Base-by-base conservation (phyloP, 1,140 invertebrate species). In the Heliconius nattereri region DNA sequence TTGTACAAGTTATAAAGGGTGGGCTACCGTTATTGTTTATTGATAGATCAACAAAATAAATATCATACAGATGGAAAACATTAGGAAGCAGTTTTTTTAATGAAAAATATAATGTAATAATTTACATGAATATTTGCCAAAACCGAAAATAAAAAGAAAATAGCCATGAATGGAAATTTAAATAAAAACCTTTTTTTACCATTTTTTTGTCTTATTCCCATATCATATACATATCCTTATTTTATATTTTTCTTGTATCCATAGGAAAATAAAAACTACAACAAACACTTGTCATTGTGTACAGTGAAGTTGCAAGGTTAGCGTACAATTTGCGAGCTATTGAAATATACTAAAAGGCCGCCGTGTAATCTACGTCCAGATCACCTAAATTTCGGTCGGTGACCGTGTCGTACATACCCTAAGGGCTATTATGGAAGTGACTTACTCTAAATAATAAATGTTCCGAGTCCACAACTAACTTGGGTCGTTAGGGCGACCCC, bases 401-500 rank as follows among this genome's bases (percentile, higher is more conserved):
- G 54, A 78, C 77, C 77, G 73, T 78, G 66, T 73, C 73, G 40
- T 45, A 60, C 73, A 76, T 70, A 73, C 74, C 77, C 71, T 71
- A 37, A 80, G 79, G 81, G 79, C 81, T 81, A 84, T 82, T 79
- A 79, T 79, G 54, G 49, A 66, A 78, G 75, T 81, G 79, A 85
- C 81, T 85, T 83, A 78, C 75, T 76, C 76, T 87, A 87, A 85
- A 87, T 87, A 87, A 87, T 87, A 85, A 83, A 87, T 87, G 81
- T 83, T 60, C 40, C 54, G 79, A 82, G 79, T 84, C 81, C 85
- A 84, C 79, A 85, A 80, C 78, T 84, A 87, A 85, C 80, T 86
- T 82, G 76, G 80, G 81, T 87, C 86, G 85, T 87, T 87, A 87
- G 84, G 83, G 75, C 83, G 80, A 82, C 79, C 72, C 81, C 80